Conservation (phyloP, 2,113 vertebrate species). For the Pygoscelis antarcticus region DNA sequence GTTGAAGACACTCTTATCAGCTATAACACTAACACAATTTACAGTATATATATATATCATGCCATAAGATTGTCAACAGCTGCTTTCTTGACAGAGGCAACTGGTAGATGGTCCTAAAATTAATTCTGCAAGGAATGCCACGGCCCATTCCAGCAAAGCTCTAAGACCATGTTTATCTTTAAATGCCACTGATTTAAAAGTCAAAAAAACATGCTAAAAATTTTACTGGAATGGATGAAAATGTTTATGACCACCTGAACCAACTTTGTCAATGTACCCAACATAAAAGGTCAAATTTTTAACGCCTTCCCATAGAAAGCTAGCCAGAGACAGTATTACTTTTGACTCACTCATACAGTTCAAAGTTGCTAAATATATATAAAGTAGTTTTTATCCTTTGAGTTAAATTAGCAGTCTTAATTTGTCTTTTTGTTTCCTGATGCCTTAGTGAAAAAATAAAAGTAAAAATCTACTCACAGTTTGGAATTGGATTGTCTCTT, state of each 20-base stretch:
- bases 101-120: background rate
- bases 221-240: background rate
- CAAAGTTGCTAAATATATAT: background rate
- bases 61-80: background rate
- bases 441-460: background rate
- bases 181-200: background rate
- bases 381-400: background rate
- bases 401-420: background rate
- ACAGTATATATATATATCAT: background rate
- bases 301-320: background rate
- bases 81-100: background rate
- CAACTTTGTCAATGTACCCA: background rate
- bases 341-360: background rate
- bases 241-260: background rate
- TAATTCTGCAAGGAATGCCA: background rate
- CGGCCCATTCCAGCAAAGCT: background rate
- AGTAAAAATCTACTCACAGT: slow-evolving; percentile 82
- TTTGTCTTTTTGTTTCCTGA: background rate
- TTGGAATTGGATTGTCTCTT: slow-evolving; percentile 97
- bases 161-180: background rate
- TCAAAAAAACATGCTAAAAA: background rate
- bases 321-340: background rate
- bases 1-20: background rate
- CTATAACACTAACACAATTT: background rate
- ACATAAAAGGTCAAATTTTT: background rate